Evolutionary conservation across 2,888 invertebrate species (phyloP).

Genomic region (Imbricaverruca yamaguchii): DNA sequence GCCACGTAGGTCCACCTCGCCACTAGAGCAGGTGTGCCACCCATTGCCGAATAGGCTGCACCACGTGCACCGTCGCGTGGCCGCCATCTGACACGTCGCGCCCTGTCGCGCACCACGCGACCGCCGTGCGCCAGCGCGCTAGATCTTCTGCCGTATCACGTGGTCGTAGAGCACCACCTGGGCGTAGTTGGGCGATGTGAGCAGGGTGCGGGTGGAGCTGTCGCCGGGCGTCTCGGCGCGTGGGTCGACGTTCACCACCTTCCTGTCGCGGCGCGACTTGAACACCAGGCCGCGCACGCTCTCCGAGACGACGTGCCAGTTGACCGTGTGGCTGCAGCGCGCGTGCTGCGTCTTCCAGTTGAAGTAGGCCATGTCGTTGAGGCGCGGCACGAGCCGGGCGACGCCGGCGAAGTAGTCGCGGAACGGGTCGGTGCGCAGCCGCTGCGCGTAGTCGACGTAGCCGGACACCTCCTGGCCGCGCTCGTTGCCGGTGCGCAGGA

Average conservation of each 20-base stretch:
- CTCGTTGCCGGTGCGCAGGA: slow-evolving; percentile 58
- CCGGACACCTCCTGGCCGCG: slow-evolving; percentile 72
- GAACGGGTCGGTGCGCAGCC: slow-evolving; percentile 66
- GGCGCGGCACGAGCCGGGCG: slow-evolving; percentile 56
- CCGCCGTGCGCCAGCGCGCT: slow-evolving; percentile 21
- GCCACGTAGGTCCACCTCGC: too few relatives aligned
- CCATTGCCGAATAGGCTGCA: too few relatives aligned
- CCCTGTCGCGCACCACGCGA: too few relatives aligned
- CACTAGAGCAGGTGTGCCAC: too few relatives aligned
- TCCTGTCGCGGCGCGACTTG: slow-evolving; percentile 70
- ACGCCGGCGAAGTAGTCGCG: slow-evolving; percentile 59
- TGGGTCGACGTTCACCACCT: slow-evolving; percentile 65
- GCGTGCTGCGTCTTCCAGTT: slow-evolving; percentile 67
- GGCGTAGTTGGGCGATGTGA: slow-evolving; percentile 59
- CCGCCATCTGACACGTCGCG: too few relatives aligned
- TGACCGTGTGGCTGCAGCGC: slow-evolving; percentile 62
- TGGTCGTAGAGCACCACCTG: slow-evolving; percentile 75
- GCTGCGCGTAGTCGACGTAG: slow-evolving; percentile 71
- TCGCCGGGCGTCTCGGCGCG: slow-evolving; percentile 50
- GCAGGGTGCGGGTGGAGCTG: slow-evolving; percentile 56
- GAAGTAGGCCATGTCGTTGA: slow-evolving; percentile 65
- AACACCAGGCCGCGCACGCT: slow-evolving; percentile 60
- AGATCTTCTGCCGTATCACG: slow-evolving; percentile 54
- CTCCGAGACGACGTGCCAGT: slow-evolving; percentile 55
- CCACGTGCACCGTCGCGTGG: too few relatives aligned